Evolutionary conservation across 2,888 invertebrate species (phyloP), one percentile per base, ranked within the genome.

Genomic region (Caenorhabditis parvicauda): DNA sequence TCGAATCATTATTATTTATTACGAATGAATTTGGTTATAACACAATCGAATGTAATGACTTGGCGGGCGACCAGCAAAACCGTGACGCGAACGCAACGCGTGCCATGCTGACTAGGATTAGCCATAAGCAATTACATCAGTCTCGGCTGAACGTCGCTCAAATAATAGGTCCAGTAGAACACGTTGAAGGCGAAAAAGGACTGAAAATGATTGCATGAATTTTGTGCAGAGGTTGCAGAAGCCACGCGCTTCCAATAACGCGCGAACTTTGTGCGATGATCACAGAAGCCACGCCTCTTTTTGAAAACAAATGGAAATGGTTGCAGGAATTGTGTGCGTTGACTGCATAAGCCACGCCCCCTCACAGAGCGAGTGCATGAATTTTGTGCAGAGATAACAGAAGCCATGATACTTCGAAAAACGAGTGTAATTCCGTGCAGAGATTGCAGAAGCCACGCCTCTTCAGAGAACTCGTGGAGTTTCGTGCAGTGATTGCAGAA

Each of bases 111-210:
- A n/a, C n/a, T n/a, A n/a, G n/a, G n/a, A n/a, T n/a, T n/a, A n/a
- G n/a, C n/a, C n/a, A n/a, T n/a, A n/a, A n/a, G n/a, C n/a, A n/a
- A n/a, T n/a, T n/a, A n/a, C n/a, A n/a, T 9, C 35, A 9, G 9
- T n/a, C 9, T 32, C 9, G 35, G 35, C 35, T 9, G 56, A 24
- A 61, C 51, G 19, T 62, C 58, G 46, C 58, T 57, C 22, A 68
- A 59, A 42, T 68, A 68, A 54, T 63, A 68, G 21, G 64, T 67
- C 78, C 78, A 78, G 54, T 78, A 78, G 45, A 64, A 55, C 21
- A 75, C 57, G 52, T 78, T 78, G 68, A 78, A 78, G 12, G 64
- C 47, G 21, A 72, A 54, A 41, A 78, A 78, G 2, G 60, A 52
- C 72, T 72, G 59, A 46, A 67, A 59, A 28, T n/a, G 7, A 44